Evolutionary conservation across 2,113 vertebrate species (phyloP).

Genomic region (Silurus asotus): DNA sequence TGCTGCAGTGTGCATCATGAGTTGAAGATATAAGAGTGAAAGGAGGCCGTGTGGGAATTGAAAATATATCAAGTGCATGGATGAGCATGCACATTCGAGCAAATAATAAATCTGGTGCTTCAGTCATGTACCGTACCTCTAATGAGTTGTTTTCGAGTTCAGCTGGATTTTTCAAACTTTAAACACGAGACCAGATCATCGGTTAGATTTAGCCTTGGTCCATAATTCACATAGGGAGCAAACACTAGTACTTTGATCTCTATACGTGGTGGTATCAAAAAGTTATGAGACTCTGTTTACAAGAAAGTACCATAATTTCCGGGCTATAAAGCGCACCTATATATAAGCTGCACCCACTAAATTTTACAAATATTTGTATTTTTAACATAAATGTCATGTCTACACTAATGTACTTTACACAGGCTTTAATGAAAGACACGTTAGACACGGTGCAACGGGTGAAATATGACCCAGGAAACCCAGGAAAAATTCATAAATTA

Average conservation of each 20-base stretch:
- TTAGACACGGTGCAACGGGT: too few relatives aligned
- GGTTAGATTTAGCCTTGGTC: neutral
- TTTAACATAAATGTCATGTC: too few relatives aligned
- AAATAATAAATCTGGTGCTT: slow-evolving; percentile 34
- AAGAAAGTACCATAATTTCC: too few relatives aligned
- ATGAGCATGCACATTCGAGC: slow-evolving; percentile 16
- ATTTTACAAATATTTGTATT: too few relatives aligned
- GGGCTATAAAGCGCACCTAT: too few relatives aligned
- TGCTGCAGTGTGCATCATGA: slow-evolving; percentile 32
- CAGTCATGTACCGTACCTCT: slow-evolving; percentile 10
- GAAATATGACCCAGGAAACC: too few relatives aligned
- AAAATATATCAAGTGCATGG: slow-evolving; percentile 25
- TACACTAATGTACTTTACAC: too few relatives aligned
- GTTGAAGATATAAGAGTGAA: slow-evolving; percentile 23
- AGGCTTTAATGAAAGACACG: too few relatives aligned
- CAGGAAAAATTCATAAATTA: too few relatives aligned
- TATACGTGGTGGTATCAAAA: neutral
- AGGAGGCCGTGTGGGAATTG: slow-evolving; percentile 24
- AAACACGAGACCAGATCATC: neutral
- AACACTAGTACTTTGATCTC: neutral
- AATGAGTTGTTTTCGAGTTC: slow-evolving; percentile 28
- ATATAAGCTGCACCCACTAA: too few relatives aligned
- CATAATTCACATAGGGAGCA: neutral
- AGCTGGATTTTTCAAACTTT: neutral
- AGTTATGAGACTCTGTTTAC: too few relatives aligned